phyloP scores from a whole-genome alignment of 1,140 invertebrate genomes.

The Drosophila pseudoobscura region DNA sequence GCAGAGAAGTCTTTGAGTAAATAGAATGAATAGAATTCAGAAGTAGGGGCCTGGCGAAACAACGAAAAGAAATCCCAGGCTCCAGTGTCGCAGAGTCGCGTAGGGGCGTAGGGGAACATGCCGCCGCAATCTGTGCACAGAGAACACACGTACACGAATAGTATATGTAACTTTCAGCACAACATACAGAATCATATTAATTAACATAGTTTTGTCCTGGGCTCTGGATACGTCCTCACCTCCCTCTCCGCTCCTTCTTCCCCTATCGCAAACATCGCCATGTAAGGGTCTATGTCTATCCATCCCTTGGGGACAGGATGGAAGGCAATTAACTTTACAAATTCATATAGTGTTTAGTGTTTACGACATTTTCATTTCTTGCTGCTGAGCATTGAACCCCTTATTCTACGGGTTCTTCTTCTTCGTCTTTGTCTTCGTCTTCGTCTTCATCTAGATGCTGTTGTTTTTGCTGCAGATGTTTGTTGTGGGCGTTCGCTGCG shows the following conservation, averaged over 20 bases:
- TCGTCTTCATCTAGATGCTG: slow-evolving; percentile 20
- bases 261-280: no score
- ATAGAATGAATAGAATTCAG: background rate
- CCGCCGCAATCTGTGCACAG: slow-evolving; percentile 67
- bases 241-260: no score
- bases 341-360: slow-evolving; percentile 54
- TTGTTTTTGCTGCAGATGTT: slow-evolving; percentile 47
- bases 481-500: slow-evolving; percentile 59
- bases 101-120: slow-evolving; percentile 50
- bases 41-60: background rate
- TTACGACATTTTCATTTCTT: slow-evolving; percentile 31
- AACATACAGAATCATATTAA: slow-evolving; percentile 78
- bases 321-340: slow-evolving; percentile 53
- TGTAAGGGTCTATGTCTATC: background rate
- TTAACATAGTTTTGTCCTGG: slow-evolving; percentile 56
- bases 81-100: slow-evolving; percentile 32
- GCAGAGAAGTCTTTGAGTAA: slow-evolving; percentile 1
- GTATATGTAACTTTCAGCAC: slow-evolving; percentile 71
- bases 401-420: slow-evolving; percentile 6
- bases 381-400: slow-evolving; percentile 49
- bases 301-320: slow-evolving; percentile 20
- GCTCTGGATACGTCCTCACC: no score
- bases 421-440: slow-evolving; percentile 19
- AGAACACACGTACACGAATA: slow-evolving; percentile 59
- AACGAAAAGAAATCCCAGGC: slow-evolving; percentile 23